Conservation (phyloP, 2,888 invertebrate genomes). For the Nycteola revayana region DNA sequence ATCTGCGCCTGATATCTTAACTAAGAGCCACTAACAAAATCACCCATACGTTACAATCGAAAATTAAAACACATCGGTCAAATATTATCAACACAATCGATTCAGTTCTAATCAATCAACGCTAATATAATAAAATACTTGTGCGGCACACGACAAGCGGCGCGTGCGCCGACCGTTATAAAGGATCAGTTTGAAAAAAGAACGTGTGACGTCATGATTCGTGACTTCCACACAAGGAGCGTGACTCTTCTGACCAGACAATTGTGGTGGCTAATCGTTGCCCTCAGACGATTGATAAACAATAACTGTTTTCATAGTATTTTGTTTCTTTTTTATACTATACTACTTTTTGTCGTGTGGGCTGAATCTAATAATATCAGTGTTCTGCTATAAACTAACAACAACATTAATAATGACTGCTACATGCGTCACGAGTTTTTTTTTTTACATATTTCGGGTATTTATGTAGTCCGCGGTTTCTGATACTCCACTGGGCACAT, state of each 20-base stretch:
- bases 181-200: slow-evolving; percentile 37
- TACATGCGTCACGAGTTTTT: too few relatives aligned
- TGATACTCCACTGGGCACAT: too few relatives aligned
- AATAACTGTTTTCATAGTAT: slow-evolving; percentile 20
- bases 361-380: too few relatives aligned
- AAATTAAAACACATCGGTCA: slow-evolving; percentile 30
- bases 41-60: slow-evolving; percentile 8
- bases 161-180: slow-evolving; percentile 41
- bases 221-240: slow-evolving; percentile 43
- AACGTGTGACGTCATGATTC: slow-evolving; percentile 49
- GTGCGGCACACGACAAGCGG: slow-evolving; percentile 35
- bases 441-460: too few relatives aligned
- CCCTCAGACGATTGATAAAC: slow-evolving; percentile 32
- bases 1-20: not conserved
- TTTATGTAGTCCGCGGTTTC: too few relatives aligned
- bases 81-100: slow-evolving; percentile 27
- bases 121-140: slow-evolving; percentile 34
- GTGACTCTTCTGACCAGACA: slow-evolving; percentile 50
- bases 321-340: slow-evolving; percentile 4
- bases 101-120: slow-evolving; percentile 36
- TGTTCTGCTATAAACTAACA: too few relatives aligned
- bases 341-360: not conserved
- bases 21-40: slow-evolving; percentile 7
- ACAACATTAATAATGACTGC: too few relatives aligned
- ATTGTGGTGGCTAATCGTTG: slow-evolving; percentile 34